These are phyloP conservation scores for Montipora cactus DNA, from an alignment of 64 coral and sea anemone genomes.

Conservation along the genomic window DNA sequence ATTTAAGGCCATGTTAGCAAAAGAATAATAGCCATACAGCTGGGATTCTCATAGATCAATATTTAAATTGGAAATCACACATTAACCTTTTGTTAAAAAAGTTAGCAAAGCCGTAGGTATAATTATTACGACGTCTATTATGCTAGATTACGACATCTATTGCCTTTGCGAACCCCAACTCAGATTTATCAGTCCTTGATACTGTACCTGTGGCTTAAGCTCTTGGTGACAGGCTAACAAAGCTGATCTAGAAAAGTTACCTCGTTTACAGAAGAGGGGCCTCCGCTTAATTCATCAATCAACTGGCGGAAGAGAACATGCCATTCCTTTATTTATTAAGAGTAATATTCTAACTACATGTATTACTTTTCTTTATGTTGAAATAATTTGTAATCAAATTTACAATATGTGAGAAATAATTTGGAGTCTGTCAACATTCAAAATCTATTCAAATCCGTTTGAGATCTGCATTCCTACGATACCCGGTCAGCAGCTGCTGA, in stretches of 20 bases:
- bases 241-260: background rate
- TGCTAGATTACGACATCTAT: background rate
- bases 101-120: conserved; percentile 27
- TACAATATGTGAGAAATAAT: background rate
- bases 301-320: background rate
- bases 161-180: background rate
- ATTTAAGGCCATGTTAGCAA: too few species aligned
- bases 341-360: background rate
- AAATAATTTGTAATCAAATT: background rate
- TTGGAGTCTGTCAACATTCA: background rate
- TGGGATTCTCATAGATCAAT: conserved; percentile 13
- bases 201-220: background rate
- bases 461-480: background rate
- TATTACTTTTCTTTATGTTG: background rate
- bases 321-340: background rate
- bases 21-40: too few species aligned
- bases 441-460: too few species aligned
- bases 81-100: conserved; percentile 21
- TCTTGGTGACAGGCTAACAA: conserved; percentile 20
- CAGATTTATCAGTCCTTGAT: conserved; percentile 14
- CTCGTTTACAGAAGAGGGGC: background rate
- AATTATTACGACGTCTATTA: background rate
- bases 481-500: background rate
- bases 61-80: conserved; percentile 20
- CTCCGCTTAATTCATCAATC: background rate